phyloP scores from a whole-genome alignment of 92 coral and sea anemone genomes.

The Porites cylindrica region DNA sequence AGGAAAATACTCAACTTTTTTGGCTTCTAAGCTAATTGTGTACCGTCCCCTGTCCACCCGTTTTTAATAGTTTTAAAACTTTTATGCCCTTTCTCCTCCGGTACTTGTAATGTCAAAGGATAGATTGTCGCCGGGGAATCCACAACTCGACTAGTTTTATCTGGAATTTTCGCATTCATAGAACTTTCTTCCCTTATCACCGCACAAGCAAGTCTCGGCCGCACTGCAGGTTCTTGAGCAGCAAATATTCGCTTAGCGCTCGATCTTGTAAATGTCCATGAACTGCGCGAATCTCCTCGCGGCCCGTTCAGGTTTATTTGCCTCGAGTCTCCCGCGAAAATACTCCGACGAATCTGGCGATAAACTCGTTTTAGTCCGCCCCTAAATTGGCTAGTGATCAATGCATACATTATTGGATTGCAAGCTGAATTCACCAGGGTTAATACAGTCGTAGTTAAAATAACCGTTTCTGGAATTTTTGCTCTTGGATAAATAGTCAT shows the following conservation, averaged over 20 bases:
- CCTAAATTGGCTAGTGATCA: conserved; percentile 91
- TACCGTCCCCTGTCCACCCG: conserved; percentile 30
- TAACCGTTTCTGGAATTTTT: conserved; percentile 52
- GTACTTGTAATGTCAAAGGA: conserved; percentile 43
- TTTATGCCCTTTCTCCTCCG: conserved; percentile 16
- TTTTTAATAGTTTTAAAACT: neutral
- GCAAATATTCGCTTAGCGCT: conserved; percentile 27
- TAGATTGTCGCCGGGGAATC: neutral
- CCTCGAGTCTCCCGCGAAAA: conserved; percentile 23
- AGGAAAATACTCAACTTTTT: neutral
- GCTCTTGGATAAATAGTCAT: conserved; percentile 62
- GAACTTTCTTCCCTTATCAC: conserved; percentile 37
- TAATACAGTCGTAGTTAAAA: conserved; percentile 70
- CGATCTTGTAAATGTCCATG: conserved; percentile 47
- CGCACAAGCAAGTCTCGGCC: conserved; percentile 29
- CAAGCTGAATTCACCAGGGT: conserved; percentile 83
- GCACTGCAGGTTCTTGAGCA: conserved; percentile 14
- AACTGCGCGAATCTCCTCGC: conserved; percentile 44
- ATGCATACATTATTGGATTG: conserved; percentile 93
- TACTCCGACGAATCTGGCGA: conserved; percentile 66
- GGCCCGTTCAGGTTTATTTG: conserved; percentile 12
- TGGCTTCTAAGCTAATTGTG: neutral
- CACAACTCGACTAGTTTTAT: neutral
- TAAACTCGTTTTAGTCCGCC: conserved; percentile 80
- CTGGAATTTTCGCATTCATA: conserved; percentile 12